Percentiles rank a stretch among this genome's conserved stretches.
phyloP scores from a whole-genome alignment of 2,888 invertebrate species.

The Erebia epiphron region DNA sequence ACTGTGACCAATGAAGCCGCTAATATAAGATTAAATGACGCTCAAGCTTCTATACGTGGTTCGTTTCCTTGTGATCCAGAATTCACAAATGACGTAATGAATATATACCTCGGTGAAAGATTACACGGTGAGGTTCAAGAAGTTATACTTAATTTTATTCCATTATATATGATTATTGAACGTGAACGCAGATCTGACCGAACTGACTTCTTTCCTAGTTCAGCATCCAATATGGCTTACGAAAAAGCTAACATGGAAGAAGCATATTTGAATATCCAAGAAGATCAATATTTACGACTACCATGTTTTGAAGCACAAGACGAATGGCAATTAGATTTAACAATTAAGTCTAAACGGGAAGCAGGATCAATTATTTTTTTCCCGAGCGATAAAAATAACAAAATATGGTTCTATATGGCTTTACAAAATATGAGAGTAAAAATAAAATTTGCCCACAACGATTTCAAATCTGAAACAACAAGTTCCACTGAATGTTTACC shows the following conservation, averaged over 20 bases:
- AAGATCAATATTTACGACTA: constrained; percentile 64
- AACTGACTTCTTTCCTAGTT: constrained; percentile 54
- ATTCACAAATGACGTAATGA: constrained; percentile 61
- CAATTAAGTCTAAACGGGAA: constrained; percentile 62
- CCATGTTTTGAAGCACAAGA: constrained; percentile 65
- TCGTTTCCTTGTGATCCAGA: constrained; percentile 70
- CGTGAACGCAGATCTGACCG: constrained; percentile 43
- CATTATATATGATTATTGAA: constrained; percentile 56
- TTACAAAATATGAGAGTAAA: constrained; percentile 69
- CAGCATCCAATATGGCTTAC: constrained; percentile 66
- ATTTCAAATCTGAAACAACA: constrained; percentile 59
- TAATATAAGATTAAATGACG: constrained; percentile 67
- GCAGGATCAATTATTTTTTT: constrained; percentile 67
- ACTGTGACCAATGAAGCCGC: constrained; percentile 67
- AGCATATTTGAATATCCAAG: constrained; percentile 59
- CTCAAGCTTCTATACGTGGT: constrained; percentile 51
- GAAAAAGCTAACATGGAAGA: constrained; percentile 66
- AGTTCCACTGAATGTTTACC: constrained; percentile 62
- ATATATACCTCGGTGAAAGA: constrained; percentile 68
- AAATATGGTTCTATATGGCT: constrained; percentile 59
- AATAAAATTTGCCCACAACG: constrained; percentile 57
- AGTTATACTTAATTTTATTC: constrained; percentile 72
- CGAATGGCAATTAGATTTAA: constrained; percentile 67
- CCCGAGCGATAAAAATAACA: constrained; percentile 48
- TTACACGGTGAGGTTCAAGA: constrained; percentile 76